Evolutionary conservation across 2,888 invertebrate genomes (phyloP).

Genomic region (Eupelmus urozonus): DNA sequence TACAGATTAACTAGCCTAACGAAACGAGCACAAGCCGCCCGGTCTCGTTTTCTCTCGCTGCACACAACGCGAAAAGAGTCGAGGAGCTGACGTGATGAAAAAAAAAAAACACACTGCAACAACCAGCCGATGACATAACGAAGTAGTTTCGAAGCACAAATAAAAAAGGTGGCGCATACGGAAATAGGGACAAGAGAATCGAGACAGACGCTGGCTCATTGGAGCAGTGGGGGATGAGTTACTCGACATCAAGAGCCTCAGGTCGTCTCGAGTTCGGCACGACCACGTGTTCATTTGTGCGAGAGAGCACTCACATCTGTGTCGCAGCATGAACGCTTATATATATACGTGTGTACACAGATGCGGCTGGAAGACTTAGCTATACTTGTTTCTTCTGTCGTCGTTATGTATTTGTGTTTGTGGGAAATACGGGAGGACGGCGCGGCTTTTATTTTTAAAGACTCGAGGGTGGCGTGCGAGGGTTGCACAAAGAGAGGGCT

Average conservation of each 20-base stretch:
- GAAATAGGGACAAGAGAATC: constrained; percentile 29
- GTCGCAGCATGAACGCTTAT: background rate
- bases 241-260: constrained; percentile 30
- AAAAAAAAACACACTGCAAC: no score
- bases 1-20: no score
- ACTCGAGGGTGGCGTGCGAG: background rate
- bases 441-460: constrained; percentile 17
- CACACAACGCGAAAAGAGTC: no score
- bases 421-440: background rate
- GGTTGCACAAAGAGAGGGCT: background rate
- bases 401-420: constrained; percentile 24
- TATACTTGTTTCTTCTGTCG: constrained; percentile 18
- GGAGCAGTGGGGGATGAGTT: background rate
- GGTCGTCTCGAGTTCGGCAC: constrained; percentile 8
- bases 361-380: constrained; percentile 25
- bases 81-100: no score
- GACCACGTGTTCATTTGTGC: constrained; percentile 8
- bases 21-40: no score
- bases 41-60: no score
- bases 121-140: no score
- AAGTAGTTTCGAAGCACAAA: no score
- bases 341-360: no score
- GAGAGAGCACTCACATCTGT: background rate
- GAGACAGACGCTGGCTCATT: background rate
- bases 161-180: background rate